A percentile compares a stretch with the other conserved stretches of the same genome.
phyloP scores from a whole-genome alignment of 2,888 invertebrate genomes.

The Limnephilus marmoratus region DNA sequence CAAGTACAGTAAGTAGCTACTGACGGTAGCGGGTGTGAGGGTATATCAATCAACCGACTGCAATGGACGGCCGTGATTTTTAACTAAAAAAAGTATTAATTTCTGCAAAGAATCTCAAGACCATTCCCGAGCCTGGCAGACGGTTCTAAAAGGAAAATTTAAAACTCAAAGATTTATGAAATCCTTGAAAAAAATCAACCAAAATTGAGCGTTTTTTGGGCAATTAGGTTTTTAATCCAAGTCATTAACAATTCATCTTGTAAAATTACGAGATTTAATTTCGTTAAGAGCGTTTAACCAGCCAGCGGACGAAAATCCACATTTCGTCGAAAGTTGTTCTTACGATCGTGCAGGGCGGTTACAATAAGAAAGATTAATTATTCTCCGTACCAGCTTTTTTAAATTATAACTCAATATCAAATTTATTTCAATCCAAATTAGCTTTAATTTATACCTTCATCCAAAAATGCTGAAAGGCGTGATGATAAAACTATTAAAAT shows the following conservation, averaged over 20 bases:
- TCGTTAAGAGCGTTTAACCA: no score
- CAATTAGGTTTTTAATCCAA: not conserved
- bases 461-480: no score
- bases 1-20: not conserved
- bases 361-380: no score
- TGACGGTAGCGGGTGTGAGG: slow-evolving; percentile 24
- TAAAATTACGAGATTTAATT: not conserved
- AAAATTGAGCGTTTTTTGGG: not conserved
- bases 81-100: slow-evolving; percentile 18
- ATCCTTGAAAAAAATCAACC: not conserved
- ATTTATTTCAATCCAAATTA: no score
- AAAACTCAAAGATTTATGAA: not conserved
- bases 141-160: not conserved
- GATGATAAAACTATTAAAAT: no score
- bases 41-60: slow-evolving; percentile 62
- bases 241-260: not conserved
- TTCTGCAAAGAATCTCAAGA: not conserved
- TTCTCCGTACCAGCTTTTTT: no score
- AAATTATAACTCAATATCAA: no score
- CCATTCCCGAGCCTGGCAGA: not conserved
- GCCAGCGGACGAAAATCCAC: no score
- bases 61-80: slow-evolving; percentile 53
- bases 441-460: no score
- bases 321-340: no score
- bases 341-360: no score